phyloP scores from a whole-genome alignment of 2,797 vertebrate species.

The Lophius americanus region DNA sequence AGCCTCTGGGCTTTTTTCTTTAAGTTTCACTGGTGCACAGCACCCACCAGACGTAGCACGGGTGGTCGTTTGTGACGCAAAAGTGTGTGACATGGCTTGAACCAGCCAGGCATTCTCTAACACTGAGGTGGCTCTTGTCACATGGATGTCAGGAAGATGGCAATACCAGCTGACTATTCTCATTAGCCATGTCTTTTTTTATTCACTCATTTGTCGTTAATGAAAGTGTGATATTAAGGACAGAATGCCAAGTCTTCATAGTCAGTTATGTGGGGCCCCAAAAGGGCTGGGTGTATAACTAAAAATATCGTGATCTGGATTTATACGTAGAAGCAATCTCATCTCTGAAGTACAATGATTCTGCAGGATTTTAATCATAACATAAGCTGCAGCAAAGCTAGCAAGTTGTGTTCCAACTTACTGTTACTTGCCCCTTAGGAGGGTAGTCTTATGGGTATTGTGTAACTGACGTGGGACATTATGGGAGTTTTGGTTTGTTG shows the following conservation, averaged over 20 bases:
- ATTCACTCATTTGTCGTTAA: slow-evolving; percentile 12
- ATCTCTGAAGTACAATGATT: too few species aligned
- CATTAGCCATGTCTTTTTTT: neutral
- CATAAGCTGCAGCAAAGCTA: too few species aligned
- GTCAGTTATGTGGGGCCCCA: slow-evolving; percentile 13
- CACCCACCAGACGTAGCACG: slow-evolving; percentile 47
- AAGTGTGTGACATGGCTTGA: slow-evolving; percentile 23
- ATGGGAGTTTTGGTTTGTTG: too few species aligned
- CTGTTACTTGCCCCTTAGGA: too few species aligned
- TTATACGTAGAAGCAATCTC: too few species aligned
- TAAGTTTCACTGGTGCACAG: slow-evolving; percentile 67
- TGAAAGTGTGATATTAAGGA: slow-evolving; percentile 19
- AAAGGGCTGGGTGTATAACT: neutral
- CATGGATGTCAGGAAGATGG: slow-evolving; percentile 30
- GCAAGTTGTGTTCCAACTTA: too few species aligned
- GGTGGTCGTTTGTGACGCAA: slow-evolving; percentile 57
- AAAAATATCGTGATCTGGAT: too few species aligned
- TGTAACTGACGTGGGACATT: too few species aligned
- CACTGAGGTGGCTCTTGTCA: slow-evolving; percentile 41
- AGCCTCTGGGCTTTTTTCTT: slow-evolving; percentile 39
- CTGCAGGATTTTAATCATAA: too few species aligned
- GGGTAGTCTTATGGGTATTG: too few species aligned
- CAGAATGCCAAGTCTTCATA: neutral
- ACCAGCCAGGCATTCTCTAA: slow-evolving; percentile 38
- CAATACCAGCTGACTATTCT: slow-evolving; percentile 12